phyloP scores from a whole-genome alignment of 2,888 invertebrate species.

The Campoplex capitator region DNA sequence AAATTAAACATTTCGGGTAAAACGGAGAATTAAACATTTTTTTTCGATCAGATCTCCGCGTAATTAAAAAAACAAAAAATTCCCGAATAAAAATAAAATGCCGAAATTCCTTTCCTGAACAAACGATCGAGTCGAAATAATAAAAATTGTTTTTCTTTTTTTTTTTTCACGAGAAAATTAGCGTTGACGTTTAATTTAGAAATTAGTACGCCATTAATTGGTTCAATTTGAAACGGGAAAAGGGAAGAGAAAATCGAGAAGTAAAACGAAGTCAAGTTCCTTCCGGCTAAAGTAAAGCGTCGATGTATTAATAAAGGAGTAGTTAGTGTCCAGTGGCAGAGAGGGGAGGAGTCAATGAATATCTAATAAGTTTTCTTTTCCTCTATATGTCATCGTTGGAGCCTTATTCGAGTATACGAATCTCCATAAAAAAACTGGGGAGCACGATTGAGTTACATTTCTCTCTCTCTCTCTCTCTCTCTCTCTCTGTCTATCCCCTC shows the following conservation, averaged over 20 bases:
- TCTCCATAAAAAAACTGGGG: neutral
- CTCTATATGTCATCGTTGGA: neutral
- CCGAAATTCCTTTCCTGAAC: too few relatives aligned
- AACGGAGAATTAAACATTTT: too few relatives aligned
- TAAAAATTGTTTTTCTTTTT: neutral
- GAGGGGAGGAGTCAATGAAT: constrained; percentile 31
- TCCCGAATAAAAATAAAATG: too few relatives aligned
- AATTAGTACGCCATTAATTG: neutral
- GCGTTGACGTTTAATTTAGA: neutral
- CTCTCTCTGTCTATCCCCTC: neutral
- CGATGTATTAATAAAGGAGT: constrained; percentile 19
- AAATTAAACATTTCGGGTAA: too few relatives aligned
- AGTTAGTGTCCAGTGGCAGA: constrained; percentile 1
- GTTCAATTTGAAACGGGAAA: neutral
- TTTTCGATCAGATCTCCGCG: too few relatives aligned
- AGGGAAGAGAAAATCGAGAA: neutral
- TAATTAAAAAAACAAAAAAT: too few relatives aligned
- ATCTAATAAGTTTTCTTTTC: constrained; percentile 43
- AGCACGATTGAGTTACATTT: constrained; percentile 10
- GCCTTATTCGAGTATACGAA: neutral
- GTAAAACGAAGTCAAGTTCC: neutral
- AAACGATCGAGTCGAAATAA: too few relatives aligned
- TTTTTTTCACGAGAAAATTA: neutral
- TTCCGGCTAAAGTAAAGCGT: neutral
- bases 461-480: neutral